These are phyloP conservation scores for Brienomyrus brachyistius DNA, from an alignment of 2,113 vertebrate genomes.

Conservation along the genomic window DNA sequence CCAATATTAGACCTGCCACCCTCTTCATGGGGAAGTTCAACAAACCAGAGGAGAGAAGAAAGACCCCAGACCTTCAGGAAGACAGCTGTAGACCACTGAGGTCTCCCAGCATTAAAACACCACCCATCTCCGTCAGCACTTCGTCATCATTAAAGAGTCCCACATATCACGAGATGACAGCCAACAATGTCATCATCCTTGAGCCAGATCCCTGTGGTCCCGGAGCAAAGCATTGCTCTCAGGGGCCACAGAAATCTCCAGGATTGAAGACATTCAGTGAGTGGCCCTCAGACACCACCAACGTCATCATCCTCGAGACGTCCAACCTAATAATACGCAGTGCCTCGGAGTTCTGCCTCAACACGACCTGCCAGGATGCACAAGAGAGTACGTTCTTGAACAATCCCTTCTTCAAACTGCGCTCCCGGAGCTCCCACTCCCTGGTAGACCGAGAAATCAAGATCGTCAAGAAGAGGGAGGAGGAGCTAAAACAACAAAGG, in stretches of 20 bases:
- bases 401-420: conserved; percentile 58
- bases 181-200: conserved; percentile 56
- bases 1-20: conserved; percentile 34
- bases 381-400: conserved; percentile 52
- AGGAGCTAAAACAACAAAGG: conserved; percentile 55
- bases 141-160: conserved; percentile 32
- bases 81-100: background rate
- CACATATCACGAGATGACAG: conserved; percentile 51
- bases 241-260: conserved; percentile 31
- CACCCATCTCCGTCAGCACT: conserved; percentile 36
- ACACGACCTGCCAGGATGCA: conserved; percentile 29
- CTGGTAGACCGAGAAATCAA: conserved; percentile 57
- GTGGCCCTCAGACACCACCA: conserved; percentile 40
- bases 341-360: conserved; percentile 54
- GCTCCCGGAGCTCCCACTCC: conserved; percentile 53
- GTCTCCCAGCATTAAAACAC: conserved; percentile 40
- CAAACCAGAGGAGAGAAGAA: conserved; percentile 26
- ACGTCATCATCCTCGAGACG: conserved; percentile 54
- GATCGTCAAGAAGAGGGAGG: conserved; percentile 55
- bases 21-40: conserved; percentile 31
- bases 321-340: conserved; percentile 58
- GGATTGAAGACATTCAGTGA: conserved; percentile 34
- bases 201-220: conserved; percentile 43
- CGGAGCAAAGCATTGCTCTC: background rate
- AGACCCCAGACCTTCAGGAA: conserved; percentile 9